Conservation (phyloP, 2,113 vertebrate genomes). For the Lota lota region DNA sequence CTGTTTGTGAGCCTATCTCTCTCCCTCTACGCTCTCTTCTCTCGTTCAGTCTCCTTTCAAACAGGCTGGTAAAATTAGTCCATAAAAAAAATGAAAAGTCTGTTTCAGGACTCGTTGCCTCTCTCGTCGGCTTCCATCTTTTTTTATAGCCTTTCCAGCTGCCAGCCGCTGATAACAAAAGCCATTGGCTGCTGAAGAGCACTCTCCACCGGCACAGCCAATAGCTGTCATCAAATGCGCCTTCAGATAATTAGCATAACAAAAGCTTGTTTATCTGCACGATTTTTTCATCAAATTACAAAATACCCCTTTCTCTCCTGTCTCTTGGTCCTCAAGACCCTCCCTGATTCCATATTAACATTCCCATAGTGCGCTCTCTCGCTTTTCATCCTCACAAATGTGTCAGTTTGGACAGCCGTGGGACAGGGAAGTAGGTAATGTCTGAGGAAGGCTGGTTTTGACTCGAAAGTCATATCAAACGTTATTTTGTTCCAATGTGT, state of each 20-base stretch:
- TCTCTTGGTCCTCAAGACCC: conserved; percentile 28
- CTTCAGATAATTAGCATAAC: conserved; percentile 63
- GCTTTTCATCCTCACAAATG: conserved; percentile 43
- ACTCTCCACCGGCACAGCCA: conserved; percentile 58
- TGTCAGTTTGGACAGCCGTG: conserved; percentile 64
- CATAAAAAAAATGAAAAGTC: conserved; percentile 54
- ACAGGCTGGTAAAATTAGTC: conserved; percentile 49
- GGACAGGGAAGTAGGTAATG: conserved; percentile 25
- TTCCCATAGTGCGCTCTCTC: conserved; percentile 25
- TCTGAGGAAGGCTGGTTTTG: conserved; percentile 31
- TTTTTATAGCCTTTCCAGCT: conserved; percentile 66
- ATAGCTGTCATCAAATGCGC: conserved; percentile 59
- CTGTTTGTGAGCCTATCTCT: neutral
- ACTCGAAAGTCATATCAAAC: conserved; percentile 49
- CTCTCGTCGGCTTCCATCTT: conserved; percentile 51
- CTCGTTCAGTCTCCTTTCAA: conserved; percentile 37
- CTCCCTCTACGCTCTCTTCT: neutral
- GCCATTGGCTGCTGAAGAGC: conserved; percentile 59
- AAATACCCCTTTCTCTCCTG: conserved; percentile 41
- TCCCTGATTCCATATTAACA: conserved; percentile 60
- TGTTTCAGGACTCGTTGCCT: conserved; percentile 58
- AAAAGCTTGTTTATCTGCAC: conserved; percentile 66
- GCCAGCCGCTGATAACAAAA: conserved; percentile 68
- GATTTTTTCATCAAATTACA: conserved; percentile 56
- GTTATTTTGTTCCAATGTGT: conserved; percentile 23